Conservation (phyloP, 2,113 vertebrate genomes). For the Mionectes macconnelli region DNA sequence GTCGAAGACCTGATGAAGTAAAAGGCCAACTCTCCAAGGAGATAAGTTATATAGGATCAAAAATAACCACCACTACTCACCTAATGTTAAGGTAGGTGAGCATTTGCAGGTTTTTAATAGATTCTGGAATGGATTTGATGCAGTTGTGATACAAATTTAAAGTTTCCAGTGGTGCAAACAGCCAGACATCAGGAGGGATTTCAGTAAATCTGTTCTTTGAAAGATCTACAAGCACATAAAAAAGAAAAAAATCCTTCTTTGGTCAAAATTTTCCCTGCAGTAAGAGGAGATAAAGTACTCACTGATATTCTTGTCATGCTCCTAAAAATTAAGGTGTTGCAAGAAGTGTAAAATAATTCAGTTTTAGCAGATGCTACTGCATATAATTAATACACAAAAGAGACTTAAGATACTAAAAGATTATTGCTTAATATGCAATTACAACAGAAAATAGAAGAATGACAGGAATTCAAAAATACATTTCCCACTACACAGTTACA, state of each 20-base stretch:
- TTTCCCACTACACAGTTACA: not conserved
- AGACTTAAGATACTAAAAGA: not conserved
- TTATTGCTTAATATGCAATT: not conserved
- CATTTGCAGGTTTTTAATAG: constrained; percentile 96
- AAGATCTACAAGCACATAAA: constrained; percentile 79
- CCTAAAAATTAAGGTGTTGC: constrained; percentile 14
- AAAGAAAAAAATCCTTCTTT: not conserved
- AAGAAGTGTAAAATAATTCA: constrained; percentile 45
- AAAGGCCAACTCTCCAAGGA: not conserved
- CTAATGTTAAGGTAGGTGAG: constrained; percentile 98
- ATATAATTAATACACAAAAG: constrained; percentile 26
- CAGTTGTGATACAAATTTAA: constrained; percentile 99
- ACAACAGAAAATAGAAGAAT: not conserved
- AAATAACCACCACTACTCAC: constrained; percentile 66
- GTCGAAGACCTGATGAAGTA: not conserved
- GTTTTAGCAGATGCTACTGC: constrained; percentile 12
- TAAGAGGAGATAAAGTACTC: not conserved
- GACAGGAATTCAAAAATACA: not conserved
- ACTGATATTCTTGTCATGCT: not conserved
- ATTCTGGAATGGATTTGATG: constrained; percentile 95
- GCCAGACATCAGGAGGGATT: constrained; percentile 92
- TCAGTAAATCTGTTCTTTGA: constrained; percentile 96
- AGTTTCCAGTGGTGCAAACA: constrained; percentile 93
- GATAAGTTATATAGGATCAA: not conserved
- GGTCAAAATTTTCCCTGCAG: not conserved